phyloP scores from a whole-genome alignment of 2,113 vertebrate species.

The Monopterus albus region DNA sequence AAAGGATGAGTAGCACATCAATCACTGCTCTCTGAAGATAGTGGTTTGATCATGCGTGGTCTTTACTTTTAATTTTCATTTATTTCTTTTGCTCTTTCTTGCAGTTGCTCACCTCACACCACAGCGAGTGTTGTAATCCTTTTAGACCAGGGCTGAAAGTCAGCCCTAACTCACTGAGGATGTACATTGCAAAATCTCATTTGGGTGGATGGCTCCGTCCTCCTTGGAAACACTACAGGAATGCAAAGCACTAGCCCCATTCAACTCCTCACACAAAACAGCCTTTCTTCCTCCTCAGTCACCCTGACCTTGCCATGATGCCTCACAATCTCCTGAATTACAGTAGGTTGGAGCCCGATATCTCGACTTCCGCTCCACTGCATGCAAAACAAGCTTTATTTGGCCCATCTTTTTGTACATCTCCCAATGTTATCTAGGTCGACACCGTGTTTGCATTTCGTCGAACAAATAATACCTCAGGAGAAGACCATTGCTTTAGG shows the following conservation, averaged over 20 bases:
- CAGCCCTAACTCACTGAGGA: constrained; percentile 60
- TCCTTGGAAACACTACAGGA: constrained; percentile 59
- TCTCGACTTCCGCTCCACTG: constrained; percentile 58
- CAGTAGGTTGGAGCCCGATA: constrained; percentile 61
- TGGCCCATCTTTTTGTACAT: constrained; percentile 34
- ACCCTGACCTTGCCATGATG: constrained; percentile 65
- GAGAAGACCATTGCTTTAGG: constrained; percentile 44
- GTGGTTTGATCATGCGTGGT: constrained; percentile 59
- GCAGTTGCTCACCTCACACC: constrained; percentile 25
- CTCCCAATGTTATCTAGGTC: constrained; percentile 62
- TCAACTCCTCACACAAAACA: constrained; percentile 66
- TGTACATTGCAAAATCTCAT: constrained; percentile 72
- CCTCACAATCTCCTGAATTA: constrained; percentile 73
- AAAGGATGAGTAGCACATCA: constrained; percentile 70
- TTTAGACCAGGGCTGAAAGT: constrained; percentile 71
- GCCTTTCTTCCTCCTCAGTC: constrained; percentile 67
- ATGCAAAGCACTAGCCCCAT: constrained; percentile 72
- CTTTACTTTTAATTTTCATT: constrained; percentile 63
- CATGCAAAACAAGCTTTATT: constrained; percentile 67
- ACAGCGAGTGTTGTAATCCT: constrained; percentile 64
- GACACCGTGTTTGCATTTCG: constrained; percentile 63
- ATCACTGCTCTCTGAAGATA: constrained; percentile 61
- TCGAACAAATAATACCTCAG: constrained; percentile 53
- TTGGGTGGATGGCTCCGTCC: constrained; percentile 74
- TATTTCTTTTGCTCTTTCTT: constrained; percentile 17